Evolutionary conservation across 2,888 invertebrate genomes (phyloP).

Genomic region (Drosophila formosana): DNA sequence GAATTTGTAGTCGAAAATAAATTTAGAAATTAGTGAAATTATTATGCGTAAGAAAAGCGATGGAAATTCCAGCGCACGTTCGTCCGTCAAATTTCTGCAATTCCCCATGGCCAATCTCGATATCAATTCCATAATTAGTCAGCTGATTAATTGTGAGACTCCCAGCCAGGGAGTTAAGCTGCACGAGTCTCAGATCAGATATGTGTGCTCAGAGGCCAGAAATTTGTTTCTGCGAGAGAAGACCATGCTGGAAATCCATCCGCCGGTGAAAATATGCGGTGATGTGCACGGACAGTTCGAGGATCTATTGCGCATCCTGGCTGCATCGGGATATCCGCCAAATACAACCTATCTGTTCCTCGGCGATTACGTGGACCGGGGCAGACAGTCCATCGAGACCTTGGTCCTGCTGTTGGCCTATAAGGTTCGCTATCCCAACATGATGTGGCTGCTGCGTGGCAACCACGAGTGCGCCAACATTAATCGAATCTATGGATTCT

Average conservation of each 20-base stretch:
- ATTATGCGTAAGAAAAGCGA: slow-evolving; percentile 17
- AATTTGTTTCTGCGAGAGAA: slow-evolving; percentile 99
- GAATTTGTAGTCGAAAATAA: slow-evolving; percentile 41
- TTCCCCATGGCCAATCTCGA: slow-evolving; percentile 4
- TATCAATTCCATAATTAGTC: slow-evolving; percentile 33
- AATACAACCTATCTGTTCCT: slow-evolving; percentile 99
- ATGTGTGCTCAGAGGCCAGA: slow-evolving; percentile 97
- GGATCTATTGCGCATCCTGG: slow-evolving; percentile 97
- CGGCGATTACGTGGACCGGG: slow-evolving; percentile 99
- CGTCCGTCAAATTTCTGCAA: not conserved
- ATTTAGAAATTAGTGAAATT: slow-evolving; percentile 23
- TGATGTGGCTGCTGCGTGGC: slow-evolving; percentile 97
- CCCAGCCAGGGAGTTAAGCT: slow-evolving; percentile 90
- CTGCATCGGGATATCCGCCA: slow-evolving; percentile 99
- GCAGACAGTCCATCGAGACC: slow-evolving; percentile 98
- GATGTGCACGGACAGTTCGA: slow-evolving; percentile 99
- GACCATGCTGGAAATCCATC: slow-evolving; percentile 97
- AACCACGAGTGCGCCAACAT: slow-evolving; percentile 99
- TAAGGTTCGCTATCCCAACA: slow-evolving; percentile 99
- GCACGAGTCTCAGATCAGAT: slow-evolving; percentile 98
- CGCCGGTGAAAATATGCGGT: slow-evolving; percentile 98
- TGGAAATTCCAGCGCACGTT: not conserved
- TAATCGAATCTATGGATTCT: slow-evolving; percentile 98
- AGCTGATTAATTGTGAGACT: slow-evolving; percentile 28
- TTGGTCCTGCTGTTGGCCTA: slow-evolving; percentile 98